Base-by-base conservation (phyloP, 2,113 vertebrate species). In the Piprites chloris region DNA sequence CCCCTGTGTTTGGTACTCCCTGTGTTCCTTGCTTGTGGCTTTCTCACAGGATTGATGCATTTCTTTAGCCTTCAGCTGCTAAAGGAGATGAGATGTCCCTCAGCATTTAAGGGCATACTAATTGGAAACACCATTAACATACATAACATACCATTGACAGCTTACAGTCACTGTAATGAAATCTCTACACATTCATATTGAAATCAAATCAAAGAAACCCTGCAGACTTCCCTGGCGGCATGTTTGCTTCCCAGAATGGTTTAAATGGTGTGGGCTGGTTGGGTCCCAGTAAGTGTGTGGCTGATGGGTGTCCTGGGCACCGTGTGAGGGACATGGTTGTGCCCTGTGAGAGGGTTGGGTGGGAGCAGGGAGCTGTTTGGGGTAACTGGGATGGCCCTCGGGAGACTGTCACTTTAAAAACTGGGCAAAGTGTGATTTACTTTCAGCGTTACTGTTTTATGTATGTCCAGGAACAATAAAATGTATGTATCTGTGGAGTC, bases 251-350 rank as follows among this genome's bases (percentile, higher is more conserved):
- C 33, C 30, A 52, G 58, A 19, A 5, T 5, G 23, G 33, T 22
- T 26, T 47, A 12, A 22, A 17, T 80, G 72, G 10, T 46, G 47
- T 27, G 42, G 63, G 32, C 28, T 49, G 11, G 13, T 21, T 9
- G n/a, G 24, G 18, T 55, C n/a, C n/a, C 65, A 55, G 72, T 21
- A 28, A 23, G 9, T 3, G 66, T 41, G 1, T 3, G 4, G 18
- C 65, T 76, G 55, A 6, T 66, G 28, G 39, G 35, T 75, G 85
- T 56, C 75, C 61, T 77, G 69, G 78, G 74, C 67, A 71, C 46
- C 2, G 2, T 23, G 56, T 23, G 22, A 14, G 56, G n/a, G n/a
- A 7, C 37, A 2, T 20, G 1, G 1, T 26, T 5, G 14, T 21
- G 8, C 17, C 7, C 10, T 6, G 59, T 13, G 63, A 6, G 12